Evolutionary conservation across 2,797 vertebrate species (phyloP).

Genomic region (Rhinophrynus dorsalis): DNA sequence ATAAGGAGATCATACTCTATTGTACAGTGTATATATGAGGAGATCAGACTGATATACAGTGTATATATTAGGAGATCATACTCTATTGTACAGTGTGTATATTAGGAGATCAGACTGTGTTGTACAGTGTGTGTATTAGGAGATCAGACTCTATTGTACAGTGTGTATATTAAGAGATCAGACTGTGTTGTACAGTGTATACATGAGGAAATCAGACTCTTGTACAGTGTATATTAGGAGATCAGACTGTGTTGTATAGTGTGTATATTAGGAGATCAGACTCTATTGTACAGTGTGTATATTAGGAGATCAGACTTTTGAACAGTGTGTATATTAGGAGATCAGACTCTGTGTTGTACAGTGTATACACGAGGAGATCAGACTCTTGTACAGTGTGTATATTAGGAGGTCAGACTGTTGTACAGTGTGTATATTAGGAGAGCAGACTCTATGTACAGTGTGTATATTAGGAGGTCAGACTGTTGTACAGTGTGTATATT

Average conservation of each 20-base stretch:
- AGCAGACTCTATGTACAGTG: neutral
- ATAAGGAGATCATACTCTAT: too few species aligned
- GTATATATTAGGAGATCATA: too few species aligned
- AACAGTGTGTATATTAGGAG: neutral
- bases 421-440: too few species aligned
- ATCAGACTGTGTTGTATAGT: neutral
- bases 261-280: too few species aligned
- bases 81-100: too few species aligned
- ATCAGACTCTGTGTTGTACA: neutral
- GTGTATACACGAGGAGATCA: neutral
- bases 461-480: neutral
- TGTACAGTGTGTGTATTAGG: too few species aligned
- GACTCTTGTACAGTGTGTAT: neutral
- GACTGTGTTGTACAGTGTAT: too few species aligned
- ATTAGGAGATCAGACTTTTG: neutral
- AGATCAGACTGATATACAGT: too few species aligned
- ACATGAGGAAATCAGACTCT: neutral
- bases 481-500: neutral
- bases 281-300: neutral
- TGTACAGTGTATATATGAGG: too few species aligned
- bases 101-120: too few species aligned
- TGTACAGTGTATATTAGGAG: neutral
- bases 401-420: neutral
- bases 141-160: too few species aligned
- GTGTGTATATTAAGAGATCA: too few species aligned